Evolutionary conservation across 2,888 invertebrate species (phyloP), one percentile per base, ranked within the genome.

Genomic region (Biston stratarius): DNA sequence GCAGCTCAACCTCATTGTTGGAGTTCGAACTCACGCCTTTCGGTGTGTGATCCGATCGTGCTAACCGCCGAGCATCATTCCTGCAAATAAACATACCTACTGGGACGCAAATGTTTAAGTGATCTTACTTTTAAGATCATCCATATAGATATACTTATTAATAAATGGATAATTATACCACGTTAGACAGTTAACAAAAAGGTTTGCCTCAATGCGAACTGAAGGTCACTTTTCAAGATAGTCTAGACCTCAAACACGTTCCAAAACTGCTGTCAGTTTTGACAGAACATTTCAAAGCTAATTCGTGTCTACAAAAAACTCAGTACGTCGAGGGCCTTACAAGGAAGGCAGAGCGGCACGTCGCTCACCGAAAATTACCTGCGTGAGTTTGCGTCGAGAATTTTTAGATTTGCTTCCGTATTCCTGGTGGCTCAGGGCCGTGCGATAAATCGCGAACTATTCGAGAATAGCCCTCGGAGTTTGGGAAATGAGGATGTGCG

Each of bases 341-440:
- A 74, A 89, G 91, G 92, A 91, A 92, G 90, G 84, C 77, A 77
- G 77, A 78, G 77, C 80, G 64, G 79, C 91, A 91, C 90, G 90
- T 92, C 82, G 78, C 79, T 77, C 76, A 81, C 89, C 91, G 88
- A 92, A 92, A 91, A 90, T 89, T 87, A 87, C 86, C 80, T 79
- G 81, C 84, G 77, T 76, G 78, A 78, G 81, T 84, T 83, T 86
- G 87, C 86, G 89, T 74, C 80, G 87, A 86, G 91, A 92, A 92
- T 91, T 90, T 91, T 89, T 82, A 91, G 89, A 87, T 83, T 73
- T 74, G 77, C 89, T 93, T 92, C 92, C 92, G 86, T 79, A 83
- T 92, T 89, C 89, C 90, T 90, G 78, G 81, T 78, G 72, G 66
- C 62, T 80, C 85, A 86, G 79, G 89, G 89, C 79, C 86, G 75